A percentile compares a stretch with the other conserved stretches of the same genome.
These are phyloP conservation scores for Coelopa pilipes DNA, from an alignment of 2,888 invertebrate genomes.

Conservation along the genomic window DNA sequence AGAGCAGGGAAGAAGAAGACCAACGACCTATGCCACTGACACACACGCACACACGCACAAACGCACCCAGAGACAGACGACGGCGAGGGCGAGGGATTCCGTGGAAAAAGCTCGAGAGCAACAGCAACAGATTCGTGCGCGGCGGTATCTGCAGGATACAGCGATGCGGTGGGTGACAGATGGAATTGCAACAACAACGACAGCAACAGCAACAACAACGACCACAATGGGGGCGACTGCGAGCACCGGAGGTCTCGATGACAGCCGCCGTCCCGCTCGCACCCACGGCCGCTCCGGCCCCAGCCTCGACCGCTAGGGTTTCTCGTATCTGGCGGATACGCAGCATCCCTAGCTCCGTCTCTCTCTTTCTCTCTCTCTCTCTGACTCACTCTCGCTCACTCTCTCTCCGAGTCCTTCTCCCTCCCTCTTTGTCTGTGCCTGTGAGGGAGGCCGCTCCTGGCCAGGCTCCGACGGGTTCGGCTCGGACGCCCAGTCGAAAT, in stretches of 20 bases:
- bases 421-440: too few relatives aligned
- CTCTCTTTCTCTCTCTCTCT: too few relatives aligned
- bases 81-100: neutral
- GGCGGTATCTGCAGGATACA: slow-evolving; percentile 9
- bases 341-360: too few relatives aligned
- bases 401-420: too few relatives aligned
- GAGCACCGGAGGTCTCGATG: neutral
- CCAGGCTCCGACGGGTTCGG: too few relatives aligned
- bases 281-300: neutral
- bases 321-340: neutral
- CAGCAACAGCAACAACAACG: slow-evolving; percentile 7
- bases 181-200: neutral
- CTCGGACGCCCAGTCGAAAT: too few relatives aligned
- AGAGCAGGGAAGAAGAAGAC: slow-evolving; percentile 18
- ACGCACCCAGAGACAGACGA: slow-evolving; percentile 2
- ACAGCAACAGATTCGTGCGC: slow-evolving; percentile 13
- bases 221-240: neutral
- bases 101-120: slow-evolving; percentile 17
- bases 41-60: slow-evolving; percentile 20
- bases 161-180: neutral
- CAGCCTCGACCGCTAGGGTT: neutral
- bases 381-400: too few relatives aligned
- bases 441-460: too few relatives aligned
- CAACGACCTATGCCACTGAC: slow-evolving; percentile 35
- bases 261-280: neutral